Evolutionary conservation across 1,140 invertebrate species (phyloP), one percentile per base, ranked within the genome.

Genomic region (Potamilus streckersoni): DNA sequence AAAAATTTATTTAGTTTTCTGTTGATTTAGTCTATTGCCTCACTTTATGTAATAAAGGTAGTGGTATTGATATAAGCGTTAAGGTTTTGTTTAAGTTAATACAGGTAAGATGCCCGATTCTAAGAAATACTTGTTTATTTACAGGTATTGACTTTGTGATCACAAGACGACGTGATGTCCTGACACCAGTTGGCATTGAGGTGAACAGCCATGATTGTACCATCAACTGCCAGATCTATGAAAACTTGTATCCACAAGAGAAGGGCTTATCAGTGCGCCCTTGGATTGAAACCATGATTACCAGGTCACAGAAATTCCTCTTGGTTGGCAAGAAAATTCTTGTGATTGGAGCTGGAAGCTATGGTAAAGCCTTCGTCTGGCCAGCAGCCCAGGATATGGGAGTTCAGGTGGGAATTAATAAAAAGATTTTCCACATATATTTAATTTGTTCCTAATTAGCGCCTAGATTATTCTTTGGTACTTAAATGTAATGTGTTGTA

Each of bases 171-270:
- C 23, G 60, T 17, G 80, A 70, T 17, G 68, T 58, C 20, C 49
- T 78, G 11, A 38, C 38, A 11, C 72, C 79, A 14, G 65, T 80
- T 8, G 79, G 73, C 2, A 79, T 84, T 49, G 80, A 84, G 59
- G 80, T 82, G 0, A 83, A 83, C 70, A 77, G 78, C 58, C 82
- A 83, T 59, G 82, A 83, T 57, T 83, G 82, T 65, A 83, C 80
- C 16, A 83, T 82, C 27, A 83, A 81, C 67, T 80, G 78, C 57
- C 82, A 83, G 64, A 64, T 83, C 12, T 80, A 67, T 60, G 82
- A 83, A 55, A 79, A 74, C 69, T 69, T 81, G 23, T 74, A 75
- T 55, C 67, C 59, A 14, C 20, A 56, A 6, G n/a, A 31, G 6
- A 19, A 64, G 2, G 78, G 78, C 15, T 19, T 69, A 64, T 74